Conservation (phyloP, 2,113 vertebrate genomes). For the Todiramphus chloris region DNA sequence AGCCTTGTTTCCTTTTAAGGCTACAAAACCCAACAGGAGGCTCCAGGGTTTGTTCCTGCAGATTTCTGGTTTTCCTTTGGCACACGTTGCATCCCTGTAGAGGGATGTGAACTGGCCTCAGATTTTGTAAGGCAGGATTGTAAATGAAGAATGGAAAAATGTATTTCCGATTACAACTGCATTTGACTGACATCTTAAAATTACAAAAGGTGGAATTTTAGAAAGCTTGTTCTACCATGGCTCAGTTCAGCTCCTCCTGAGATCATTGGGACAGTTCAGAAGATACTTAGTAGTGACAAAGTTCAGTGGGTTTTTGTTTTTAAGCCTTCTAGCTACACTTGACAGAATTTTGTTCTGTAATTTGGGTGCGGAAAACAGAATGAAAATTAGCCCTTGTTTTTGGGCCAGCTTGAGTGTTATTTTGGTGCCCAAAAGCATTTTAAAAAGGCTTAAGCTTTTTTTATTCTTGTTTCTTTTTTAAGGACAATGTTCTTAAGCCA, state of each 20-base stretch:
- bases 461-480: neutral
- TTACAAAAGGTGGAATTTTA: neutral
- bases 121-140: neutral
- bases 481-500: neutral
- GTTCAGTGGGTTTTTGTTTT: neutral
- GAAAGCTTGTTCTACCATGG: neutral
- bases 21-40: neutral
- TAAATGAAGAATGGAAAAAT: neutral
- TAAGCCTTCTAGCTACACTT: neutral
- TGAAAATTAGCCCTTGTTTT: neutral
- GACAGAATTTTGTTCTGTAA: neutral
- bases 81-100: neutral
- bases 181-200: neutral
- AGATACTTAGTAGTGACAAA: neutral
- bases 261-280: neutral
- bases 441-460: neutral
- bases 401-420: neutral
- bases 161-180: neutral
- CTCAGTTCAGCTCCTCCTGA: neutral
- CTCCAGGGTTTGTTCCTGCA: neutral
- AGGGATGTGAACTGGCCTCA: neutral
- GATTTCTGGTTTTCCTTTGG: neutral
- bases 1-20: neutral
- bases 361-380: neutral
- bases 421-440: neutral